Evolutionary conservation across 2,113 vertebrate species (phyloP).

Genomic region (Asarcornis scutulata): DNA sequence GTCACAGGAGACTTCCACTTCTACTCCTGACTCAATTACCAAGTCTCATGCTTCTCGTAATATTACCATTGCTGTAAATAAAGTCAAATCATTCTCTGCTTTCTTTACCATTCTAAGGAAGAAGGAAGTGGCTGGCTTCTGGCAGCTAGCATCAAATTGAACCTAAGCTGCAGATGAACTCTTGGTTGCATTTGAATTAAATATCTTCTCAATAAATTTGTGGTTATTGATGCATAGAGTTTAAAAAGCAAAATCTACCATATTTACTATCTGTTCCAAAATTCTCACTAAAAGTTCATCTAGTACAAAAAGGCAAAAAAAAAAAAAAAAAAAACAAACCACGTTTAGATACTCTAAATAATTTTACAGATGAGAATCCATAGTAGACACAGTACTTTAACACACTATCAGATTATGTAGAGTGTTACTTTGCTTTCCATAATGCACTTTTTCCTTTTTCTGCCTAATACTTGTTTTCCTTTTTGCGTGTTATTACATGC

Average conservation of each 20-base stretch:
- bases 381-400: not conserved
- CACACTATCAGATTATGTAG: not conserved
- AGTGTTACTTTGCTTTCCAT: not conserved
- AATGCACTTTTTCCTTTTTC: not conserved
- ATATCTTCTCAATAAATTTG: not conserved
- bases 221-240: not conserved
- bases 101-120: not conserved
- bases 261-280: not conserved
- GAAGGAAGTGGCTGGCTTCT: not conserved
- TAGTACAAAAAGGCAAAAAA: not conserved
- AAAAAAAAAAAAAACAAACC: no score
- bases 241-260: not conserved
- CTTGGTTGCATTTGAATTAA: not conserved
- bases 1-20: conserved; percentile 23
- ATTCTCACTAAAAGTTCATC: not conserved
- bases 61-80: conserved; percentile 14
- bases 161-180: not conserved
- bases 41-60: not conserved
- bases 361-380: not conserved
- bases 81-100: not conserved
- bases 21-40: conserved; percentile 20
- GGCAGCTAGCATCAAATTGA: not conserved
- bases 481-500: not conserved
- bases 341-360: not conserved
- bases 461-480: not conserved